A percentile compares a stretch with the other conserved stretches of the same genome.
Conservation (phyloP, 2,113 vertebrate species). For the Cyphomyrus plagiostoma region DNA sequence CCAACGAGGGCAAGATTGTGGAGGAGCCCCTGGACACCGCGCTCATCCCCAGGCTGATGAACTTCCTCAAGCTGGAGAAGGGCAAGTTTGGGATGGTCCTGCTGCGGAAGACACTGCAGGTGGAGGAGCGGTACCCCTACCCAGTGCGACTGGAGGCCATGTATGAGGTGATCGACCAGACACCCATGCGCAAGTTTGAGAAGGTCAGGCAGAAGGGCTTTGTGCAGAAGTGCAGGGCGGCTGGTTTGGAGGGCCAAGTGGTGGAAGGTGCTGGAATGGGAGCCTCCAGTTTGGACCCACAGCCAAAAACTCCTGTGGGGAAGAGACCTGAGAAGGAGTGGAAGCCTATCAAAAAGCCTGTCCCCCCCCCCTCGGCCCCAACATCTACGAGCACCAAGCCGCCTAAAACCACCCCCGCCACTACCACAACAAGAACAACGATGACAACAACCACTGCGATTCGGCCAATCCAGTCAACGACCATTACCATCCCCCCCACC, state of each 20-base stretch:
- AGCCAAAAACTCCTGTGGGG: conserved; percentile 37
- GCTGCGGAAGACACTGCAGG: conserved; percentile 89
- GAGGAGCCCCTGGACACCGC: conserved; percentile 80
- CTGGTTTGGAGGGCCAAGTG: conserved; percentile 88
- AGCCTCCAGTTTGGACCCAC: conserved; percentile 18
- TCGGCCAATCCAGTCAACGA: conserved; percentile 44
- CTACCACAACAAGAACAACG: conserved; percentile 44
- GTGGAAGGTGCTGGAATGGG: conserved; percentile 48
- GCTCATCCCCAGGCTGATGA: conserved; percentile 86
- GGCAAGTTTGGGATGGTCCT: conserved; percentile 97
- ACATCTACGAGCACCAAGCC: conserved; percentile 28
- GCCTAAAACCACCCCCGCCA: conserved; percentile 50
- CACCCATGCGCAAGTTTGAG: conserved; percentile 83
- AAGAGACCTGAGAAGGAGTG: conserved; percentile 57
- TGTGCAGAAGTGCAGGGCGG: conserved; percentile 83
- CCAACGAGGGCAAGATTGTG: conserved; percentile 77
- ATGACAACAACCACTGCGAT: conserved; percentile 52
- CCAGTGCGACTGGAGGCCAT: conserved; percentile 92
- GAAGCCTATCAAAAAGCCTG: conserved; percentile 42
- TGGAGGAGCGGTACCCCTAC: conserved; percentile 92
- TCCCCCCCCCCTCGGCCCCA: conserved; percentile 27
- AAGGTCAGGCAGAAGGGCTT: conserved; percentile 91
- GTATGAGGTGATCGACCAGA: conserved; percentile 90
- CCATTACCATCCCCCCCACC: conserved; percentile 39
- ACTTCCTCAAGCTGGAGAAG: conserved; percentile 88